These are phyloP conservation scores for Amblyornis subalaris DNA, from an alignment of 2,113 vertebrate species.

Conservation along the genomic window DNA sequence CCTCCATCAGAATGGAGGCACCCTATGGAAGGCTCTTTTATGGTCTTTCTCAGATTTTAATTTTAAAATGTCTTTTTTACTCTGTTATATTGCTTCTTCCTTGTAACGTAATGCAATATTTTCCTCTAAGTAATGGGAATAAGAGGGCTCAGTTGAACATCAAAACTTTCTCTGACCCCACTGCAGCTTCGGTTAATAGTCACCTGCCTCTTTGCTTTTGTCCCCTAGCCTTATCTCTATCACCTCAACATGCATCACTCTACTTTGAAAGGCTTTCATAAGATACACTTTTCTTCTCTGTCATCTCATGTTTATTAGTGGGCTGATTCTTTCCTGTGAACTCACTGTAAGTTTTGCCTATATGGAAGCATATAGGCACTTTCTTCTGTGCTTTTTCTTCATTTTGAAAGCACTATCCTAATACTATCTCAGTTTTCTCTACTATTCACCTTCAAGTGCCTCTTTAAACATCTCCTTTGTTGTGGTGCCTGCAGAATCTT, in stretches of 20 bases:
- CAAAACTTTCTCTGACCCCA: neutral
- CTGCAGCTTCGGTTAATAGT: neutral
- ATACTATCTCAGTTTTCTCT: neutral
- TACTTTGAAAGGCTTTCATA: neutral
- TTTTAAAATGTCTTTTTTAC: neutral
- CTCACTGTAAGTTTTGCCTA: neutral
- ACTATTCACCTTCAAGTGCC: neutral
- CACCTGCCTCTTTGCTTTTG: neutral
- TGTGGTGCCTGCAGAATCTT: neutral
- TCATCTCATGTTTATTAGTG: neutral
- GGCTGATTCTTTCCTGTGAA: neutral
- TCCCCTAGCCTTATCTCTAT: neutral
- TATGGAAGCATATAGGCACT: neutral
- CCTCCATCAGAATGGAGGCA: neutral
- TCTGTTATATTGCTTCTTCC: neutral
- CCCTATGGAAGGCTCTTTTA: neutral
- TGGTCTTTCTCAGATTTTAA: neutral
- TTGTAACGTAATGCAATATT: neutral
- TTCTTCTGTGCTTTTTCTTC: neutral
- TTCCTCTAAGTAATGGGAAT: neutral
- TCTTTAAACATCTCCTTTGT: neutral
- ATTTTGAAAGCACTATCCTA: neutral
- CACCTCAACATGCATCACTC: neutral
- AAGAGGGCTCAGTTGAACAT: neutral
- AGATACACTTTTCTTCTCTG: neutral